Base-by-base conservation (phyloP, 2,113 vertebrate genomes). In the Pyrgilauda ruficollis region DNA sequence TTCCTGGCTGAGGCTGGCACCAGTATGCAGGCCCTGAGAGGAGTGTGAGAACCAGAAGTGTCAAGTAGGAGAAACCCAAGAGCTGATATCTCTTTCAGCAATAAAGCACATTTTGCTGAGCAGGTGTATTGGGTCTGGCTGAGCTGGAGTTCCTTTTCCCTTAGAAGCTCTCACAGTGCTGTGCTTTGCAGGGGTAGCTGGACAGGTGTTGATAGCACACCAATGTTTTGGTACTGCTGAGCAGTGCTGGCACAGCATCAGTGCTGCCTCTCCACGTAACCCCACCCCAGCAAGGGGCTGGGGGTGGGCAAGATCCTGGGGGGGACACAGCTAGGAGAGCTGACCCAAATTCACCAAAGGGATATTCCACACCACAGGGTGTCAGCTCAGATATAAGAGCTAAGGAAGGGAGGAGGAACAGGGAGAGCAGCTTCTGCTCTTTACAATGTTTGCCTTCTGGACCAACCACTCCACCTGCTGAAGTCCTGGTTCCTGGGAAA, bases 261-360 rank as follows among this genome's bases (percentile, higher is more conserved):
- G 43, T 0, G 0, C 43, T 49, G 43, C 28, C 26, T 11, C 37
- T 52, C 37, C 28, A 50, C 18, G 20, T 27, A 10, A 15, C 17
- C 17, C 31, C 31, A 35, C 17, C 5, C 12, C 33, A 24, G 74
- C 33, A 11, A 39, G 44, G 52, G 59, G 19, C 43, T 41, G 15
- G 12, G 41, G 14, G 11, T 39, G 50, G 15, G 12, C 10, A 37
- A 21, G 28, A 10, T 61, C 28, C 53, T n/a, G 46, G 33, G 23
- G 46, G 33, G 46, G 6, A 12, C 53, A 21, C 16, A 67, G 3
- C 6, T 3, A 11, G 59, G 59, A 31, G 33, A 75, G 11, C 39
- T 53, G 46, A 67, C 16, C 11, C 28, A 47, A 46, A 41, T 39
- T 18, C 53, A 46, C 23, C 61, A n/a, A 21, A 75, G 23, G 28